These are phyloP conservation scores for Petrocephalus microphthalmus DNA, from an alignment of 2,113 vertebrate genomes.

Conservation along the genomic window DNA sequence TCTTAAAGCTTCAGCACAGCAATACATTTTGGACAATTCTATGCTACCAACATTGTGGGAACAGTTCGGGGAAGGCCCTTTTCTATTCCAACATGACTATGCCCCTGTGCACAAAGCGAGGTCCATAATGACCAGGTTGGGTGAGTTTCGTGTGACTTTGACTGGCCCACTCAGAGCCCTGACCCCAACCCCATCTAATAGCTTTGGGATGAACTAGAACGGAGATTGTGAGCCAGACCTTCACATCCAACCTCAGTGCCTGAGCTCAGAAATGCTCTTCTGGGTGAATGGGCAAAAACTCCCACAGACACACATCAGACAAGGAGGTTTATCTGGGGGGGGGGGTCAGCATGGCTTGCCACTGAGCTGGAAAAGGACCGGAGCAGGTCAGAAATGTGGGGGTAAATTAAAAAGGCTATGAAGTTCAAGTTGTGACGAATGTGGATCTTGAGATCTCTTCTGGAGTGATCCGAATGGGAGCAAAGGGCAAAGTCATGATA, in stretches of 20 bases:
- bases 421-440: background rate
- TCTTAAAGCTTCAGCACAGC: background rate
- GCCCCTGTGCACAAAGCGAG: background rate
- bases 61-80: background rate
- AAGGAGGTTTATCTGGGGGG: background rate
- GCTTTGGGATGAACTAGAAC: background rate
- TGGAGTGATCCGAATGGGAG: background rate
- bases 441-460: background rate
- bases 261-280: background rate
- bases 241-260: too few species aligned
- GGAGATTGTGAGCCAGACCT: background rate
- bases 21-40: background rate
- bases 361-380: background rate
- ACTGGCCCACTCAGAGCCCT: background rate
- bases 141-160: background rate
- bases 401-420: background rate
- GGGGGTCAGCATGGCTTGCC: background rate
- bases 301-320: background rate
- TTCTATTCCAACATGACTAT: background rate
- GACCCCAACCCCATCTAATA: background rate
- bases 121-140: background rate
- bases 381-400: background rate
- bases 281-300: background rate
- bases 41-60: background rate
- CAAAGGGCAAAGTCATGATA: background rate